These are phyloP conservation scores for Siniperca chuatsi DNA, from an alignment of 2,113 vertebrate species.

Conservation along the genomic window DNA sequence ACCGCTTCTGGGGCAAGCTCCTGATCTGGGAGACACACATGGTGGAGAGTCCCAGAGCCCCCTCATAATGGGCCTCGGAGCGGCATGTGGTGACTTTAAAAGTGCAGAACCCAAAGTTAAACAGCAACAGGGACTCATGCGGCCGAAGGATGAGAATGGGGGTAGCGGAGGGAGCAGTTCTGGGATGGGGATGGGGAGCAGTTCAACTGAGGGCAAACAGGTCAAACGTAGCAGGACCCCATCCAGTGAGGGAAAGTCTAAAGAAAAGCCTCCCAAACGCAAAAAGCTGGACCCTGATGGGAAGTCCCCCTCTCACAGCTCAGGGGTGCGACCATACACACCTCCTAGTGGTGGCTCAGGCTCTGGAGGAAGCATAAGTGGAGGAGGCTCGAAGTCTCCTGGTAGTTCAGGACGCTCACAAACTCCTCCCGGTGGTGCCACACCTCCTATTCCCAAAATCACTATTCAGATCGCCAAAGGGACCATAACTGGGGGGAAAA, in stretches of 20 bases:
- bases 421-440: slow-evolving; percentile 94
- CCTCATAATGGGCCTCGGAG: slow-evolving; percentile 82
- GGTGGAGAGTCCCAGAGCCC: slow-evolving; percentile 93
- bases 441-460: slow-evolving; percentile 97
- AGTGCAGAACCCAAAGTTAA: slow-evolving; percentile 88
- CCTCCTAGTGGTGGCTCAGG: slow-evolving; percentile 94
- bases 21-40: slow-evolving; percentile 90
- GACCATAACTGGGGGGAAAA: slow-evolving; percentile 94
- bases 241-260: slow-evolving; percentile 96
- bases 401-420: slow-evolving; percentile 96
- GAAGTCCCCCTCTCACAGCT: slow-evolving; percentile 96
- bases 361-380: slow-evolving; percentile 86
- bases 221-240: slow-evolving; percentile 96
- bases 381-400: slow-evolving; percentile 95
- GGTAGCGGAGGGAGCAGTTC: slow-evolving; percentile 85
- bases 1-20: slow-evolving; percentile 84
- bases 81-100: slow-evolving; percentile 80
- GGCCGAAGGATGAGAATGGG: slow-evolving; percentile 85
- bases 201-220: slow-evolving; percentile 89
- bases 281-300: slow-evolving; percentile 96
- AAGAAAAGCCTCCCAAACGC: slow-evolving; percentile 96
- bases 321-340: slow-evolving; percentile 93
- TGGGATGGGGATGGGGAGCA: slow-evolving; percentile 81
- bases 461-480: slow-evolving; percentile 98
- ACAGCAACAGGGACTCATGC: slow-evolving; percentile 76